Percentiles rank a stretch among this genome's conserved stretches.
Evolutionary conservation across 1,140 invertebrate genomes (phyloP).

Genomic region (Asobara japonica): DNA sequence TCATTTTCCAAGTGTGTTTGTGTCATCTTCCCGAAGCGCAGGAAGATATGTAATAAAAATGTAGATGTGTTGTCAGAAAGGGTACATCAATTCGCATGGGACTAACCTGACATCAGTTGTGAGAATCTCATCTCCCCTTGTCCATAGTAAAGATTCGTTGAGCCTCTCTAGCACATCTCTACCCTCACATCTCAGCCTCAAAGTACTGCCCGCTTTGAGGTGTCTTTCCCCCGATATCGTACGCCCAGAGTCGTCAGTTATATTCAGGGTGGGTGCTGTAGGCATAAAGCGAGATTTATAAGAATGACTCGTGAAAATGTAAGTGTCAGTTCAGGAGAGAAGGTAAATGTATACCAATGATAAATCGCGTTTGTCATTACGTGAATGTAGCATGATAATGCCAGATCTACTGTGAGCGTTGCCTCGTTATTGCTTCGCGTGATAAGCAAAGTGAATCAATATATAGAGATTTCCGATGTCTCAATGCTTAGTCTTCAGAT

Average conservation of each 20-base stretch:
- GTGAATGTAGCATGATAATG: not conserved
- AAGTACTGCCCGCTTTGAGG: conserved; percentile 67
- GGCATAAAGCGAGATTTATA: conserved; percentile 31
- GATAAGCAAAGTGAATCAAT: not conserved
- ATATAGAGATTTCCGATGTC: not conserved
- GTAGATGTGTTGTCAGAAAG: not conserved
- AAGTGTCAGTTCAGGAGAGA: not conserved
- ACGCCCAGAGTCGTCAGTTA: conserved; percentile 68
- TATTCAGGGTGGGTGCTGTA: conserved; percentile 68
- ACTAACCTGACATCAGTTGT: conserved; percentile 63
- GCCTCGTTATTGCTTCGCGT: not conserved
- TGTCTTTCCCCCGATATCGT: conserved; percentile 65
- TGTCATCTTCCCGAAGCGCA: not conserved
- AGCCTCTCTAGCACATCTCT: conserved; percentile 58
- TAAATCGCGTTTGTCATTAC: not conserved
- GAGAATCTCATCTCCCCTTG: conserved; percentile 61
- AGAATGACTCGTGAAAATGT: not conserved
- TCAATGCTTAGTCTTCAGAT: not conserved
- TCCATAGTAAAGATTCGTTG: conserved; percentile 66
- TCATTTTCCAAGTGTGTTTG: not conserved
- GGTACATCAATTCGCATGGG: not conserved
- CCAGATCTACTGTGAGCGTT: not conserved
- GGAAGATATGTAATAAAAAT: not conserved
- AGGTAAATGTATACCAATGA: not conserved
- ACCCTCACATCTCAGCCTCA: conserved; percentile 68